These are phyloP conservation scores for Sander lucioperca DNA, from an alignment of 2,113 vertebrate species.

Conservation along the genomic window DNA sequence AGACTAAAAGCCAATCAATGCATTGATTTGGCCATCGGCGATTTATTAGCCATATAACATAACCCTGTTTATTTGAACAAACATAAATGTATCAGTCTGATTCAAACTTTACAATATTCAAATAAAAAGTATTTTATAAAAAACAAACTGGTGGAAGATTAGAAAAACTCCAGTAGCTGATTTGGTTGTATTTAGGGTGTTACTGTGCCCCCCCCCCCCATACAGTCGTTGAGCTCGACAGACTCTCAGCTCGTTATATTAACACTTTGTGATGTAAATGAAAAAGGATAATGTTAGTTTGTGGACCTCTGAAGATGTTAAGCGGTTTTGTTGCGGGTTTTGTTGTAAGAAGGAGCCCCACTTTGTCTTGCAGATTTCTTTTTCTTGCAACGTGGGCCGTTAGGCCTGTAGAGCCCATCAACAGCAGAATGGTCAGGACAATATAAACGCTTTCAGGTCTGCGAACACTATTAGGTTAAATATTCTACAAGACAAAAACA, in stretches of 20 bases:
- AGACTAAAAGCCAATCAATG: conserved; percentile 5
- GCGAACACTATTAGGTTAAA: background rate
- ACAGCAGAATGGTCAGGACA: conserved; percentile 6
- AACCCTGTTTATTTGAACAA: background rate
- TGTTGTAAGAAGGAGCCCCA: conserved; percentile 29
- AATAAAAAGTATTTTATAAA: background rate
- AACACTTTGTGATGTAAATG: conserved; percentile 66
- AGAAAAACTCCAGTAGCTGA: background rate
- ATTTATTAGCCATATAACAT: background rate
- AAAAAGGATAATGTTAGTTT: conserved; percentile 49
- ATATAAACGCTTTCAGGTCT: background rate
- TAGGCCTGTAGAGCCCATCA: background rate
- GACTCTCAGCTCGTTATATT: conserved; percentile 17
- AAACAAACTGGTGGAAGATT: background rate
- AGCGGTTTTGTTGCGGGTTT: conserved; percentile 47
- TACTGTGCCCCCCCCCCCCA: too few species aligned
- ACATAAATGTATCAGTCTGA: background rate
- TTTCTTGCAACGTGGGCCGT: background rate
- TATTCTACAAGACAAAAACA: background rate
- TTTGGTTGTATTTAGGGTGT: too few species aligned
- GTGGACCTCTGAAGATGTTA: conserved; percentile 40
- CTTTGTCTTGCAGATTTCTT: conserved; percentile 61
- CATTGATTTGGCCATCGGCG: background rate
- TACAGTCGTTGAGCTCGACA: conserved; percentile 21
- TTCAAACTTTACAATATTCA: background rate